These are phyloP conservation scores for Acleris emargana DNA, from an alignment of 2,888 invertebrate genomes.

Conservation along the genomic window DNA sequence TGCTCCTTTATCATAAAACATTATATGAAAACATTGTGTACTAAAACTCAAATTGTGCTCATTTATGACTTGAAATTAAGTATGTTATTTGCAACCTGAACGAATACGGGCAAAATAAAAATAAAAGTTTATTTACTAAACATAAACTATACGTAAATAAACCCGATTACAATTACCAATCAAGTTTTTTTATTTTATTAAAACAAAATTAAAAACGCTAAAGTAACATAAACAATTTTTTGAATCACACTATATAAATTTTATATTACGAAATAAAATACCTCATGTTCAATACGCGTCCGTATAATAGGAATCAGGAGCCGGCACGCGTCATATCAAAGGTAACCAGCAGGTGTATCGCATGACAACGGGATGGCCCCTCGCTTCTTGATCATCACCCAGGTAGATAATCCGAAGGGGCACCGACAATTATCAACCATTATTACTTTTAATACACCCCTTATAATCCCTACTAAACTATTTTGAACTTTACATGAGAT, in stretches of 20 bases:
- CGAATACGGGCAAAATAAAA: too few relatives aligned
- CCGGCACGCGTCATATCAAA: constrained; percentile 67
- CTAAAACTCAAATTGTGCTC: too few relatives aligned
- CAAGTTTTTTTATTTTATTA: too few relatives aligned
- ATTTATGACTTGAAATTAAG: too few relatives aligned
- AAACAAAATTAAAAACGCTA: too few relatives aligned
- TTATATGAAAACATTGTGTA: too few relatives aligned
- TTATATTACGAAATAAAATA: constrained; percentile 30
- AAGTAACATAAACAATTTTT: too few relatives aligned
- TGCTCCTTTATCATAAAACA: too few relatives aligned
- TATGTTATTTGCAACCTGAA: too few relatives aligned
- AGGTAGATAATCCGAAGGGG: constrained; percentile 78
- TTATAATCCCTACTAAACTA: constrained; percentile 20
- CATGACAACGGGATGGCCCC: constrained; percentile 42
- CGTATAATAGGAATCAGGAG: constrained; percentile 38
- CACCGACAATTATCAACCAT: constrained; percentile 66
- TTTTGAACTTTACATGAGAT: constrained; percentile 31
- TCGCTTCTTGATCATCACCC: constrained; percentile 60
- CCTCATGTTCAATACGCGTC: constrained; percentile 27
- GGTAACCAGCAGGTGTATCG: constrained; percentile 69
- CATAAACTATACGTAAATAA: too few relatives aligned
- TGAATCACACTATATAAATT: constrained; percentile 15
- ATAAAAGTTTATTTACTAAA: too few relatives aligned
- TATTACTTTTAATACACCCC: constrained; percentile 54
- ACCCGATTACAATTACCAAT: too few relatives aligned